Percentiles rank a stretch among this genome's conserved stretches.
Evolutionary conservation across 2,113 vertebrate species (phyloP).

Genomic region (Gavia stellata): DNA sequence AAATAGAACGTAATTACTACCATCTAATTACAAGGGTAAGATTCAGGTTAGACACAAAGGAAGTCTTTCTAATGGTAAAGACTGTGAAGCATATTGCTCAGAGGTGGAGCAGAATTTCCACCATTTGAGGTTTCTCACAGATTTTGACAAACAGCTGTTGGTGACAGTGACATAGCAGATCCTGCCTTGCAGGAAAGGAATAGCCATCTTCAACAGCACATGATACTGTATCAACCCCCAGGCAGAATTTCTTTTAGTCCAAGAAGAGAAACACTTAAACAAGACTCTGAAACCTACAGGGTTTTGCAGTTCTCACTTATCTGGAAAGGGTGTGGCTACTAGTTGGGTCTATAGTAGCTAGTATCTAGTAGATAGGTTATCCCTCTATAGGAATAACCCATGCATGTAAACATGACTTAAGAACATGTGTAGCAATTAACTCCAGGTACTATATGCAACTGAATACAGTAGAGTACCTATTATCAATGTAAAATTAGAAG

Average conservation of each 20-base stretch:
- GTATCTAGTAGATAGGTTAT: no score
- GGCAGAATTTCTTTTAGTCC: not conserved
- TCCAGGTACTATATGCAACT: not conserved
- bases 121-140: not conserved
- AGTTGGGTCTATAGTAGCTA: not conserved
- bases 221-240: not conserved
- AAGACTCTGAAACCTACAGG: not conserved
- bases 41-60: not conserved
- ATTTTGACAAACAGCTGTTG: not conserved
- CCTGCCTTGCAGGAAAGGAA: not conserved
- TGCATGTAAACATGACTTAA: not conserved
- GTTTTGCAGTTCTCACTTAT: not conserved
- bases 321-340: not conserved
- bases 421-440: not conserved
- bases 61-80: not conserved
- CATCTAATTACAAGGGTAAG: not conserved
- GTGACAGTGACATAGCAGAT: not conserved
- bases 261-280: not conserved
- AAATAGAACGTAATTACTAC: not conserved
- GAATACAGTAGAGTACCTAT: not conserved
- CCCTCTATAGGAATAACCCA: not conserved
- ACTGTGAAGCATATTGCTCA: not conserved
- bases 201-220: not conserved
- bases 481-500: not conserved
- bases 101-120: not conserved